phyloP scores from a whole-genome alignment of 2,797 vertebrate genomes.

The Betta splendens region DNA sequence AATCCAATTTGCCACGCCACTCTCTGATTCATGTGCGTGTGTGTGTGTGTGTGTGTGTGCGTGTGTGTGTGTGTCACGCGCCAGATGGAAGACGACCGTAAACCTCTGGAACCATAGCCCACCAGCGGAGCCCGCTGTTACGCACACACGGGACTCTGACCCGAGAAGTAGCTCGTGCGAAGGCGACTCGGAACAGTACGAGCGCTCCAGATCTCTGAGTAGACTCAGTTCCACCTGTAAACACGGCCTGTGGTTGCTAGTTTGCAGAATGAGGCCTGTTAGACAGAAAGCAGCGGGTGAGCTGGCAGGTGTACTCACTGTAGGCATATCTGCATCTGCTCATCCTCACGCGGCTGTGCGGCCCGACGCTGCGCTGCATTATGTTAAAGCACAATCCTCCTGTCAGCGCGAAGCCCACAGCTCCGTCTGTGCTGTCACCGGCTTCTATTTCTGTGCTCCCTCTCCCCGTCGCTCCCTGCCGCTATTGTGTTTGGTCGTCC shows the following conservation, averaged over 20 bases:
- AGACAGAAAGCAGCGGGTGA: constrained; percentile 15
- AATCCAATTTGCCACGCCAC: constrained; percentile 67
- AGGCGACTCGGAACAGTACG: constrained; percentile 5
- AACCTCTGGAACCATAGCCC: not conserved
- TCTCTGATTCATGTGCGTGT: constrained; percentile 48
- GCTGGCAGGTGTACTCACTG: constrained; percentile 64
- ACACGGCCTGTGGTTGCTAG: constrained; percentile 11
- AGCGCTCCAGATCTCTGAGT: not conserved
- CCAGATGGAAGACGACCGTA: constrained; percentile 4
- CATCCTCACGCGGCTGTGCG: constrained; percentile 60
- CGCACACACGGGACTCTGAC: constrained; percentile 15
- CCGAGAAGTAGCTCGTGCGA: constrained; percentile 23
- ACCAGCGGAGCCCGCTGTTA: too few species aligned
- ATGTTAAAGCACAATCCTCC: constrained; percentile 32
- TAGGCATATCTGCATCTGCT: constrained; percentile 58
- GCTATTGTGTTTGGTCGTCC: constrained; percentile 66
- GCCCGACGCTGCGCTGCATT: constrained; percentile 68
- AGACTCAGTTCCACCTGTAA: constrained; percentile 15
- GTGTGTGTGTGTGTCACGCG: constrained; percentile 8
- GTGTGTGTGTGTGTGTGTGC: constrained; percentile 30
- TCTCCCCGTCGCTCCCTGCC: constrained; percentile 62
- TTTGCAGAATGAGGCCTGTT: not conserved
- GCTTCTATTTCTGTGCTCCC: constrained; percentile 43
- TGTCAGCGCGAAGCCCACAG: constrained; percentile 29
- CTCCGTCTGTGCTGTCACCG: constrained; percentile 42